Evolutionary conservation across 1,140 invertebrate genomes (phyloP).

Genomic region (Drosophila equinoxialis): DNA sequence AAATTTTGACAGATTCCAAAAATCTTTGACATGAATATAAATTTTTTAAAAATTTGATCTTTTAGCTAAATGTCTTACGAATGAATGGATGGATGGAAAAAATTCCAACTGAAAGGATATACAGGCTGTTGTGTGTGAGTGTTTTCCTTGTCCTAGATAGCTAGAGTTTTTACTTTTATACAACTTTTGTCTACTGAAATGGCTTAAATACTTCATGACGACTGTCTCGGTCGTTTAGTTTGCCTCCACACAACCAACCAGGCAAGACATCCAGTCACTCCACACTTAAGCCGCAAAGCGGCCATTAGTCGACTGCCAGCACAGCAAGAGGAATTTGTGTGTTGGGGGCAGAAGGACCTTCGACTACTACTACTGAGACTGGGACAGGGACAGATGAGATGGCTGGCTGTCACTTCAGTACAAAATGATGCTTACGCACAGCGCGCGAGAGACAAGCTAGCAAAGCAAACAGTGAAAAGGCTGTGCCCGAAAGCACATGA

Average conservation of each 20-base stretch:
- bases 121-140: too few relatives aligned
- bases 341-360: background rate
- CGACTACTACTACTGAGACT: slow-evolving; percentile 1
- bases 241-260: slow-evolving; percentile 10
- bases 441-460: background rate
- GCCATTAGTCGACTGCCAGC: slow-evolving; percentile 63
- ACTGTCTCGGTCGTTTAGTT: slow-evolving; percentile 31
- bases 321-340: background rate
- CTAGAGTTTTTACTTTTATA: slow-evolving; percentile 28
- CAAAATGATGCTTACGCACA: slow-evolving; percentile 45
- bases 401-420: slow-evolving; percentile 31
- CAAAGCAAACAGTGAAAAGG: slow-evolving; percentile 60
- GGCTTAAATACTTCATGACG: slow-evolving; percentile 70
- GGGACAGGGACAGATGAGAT: slow-evolving; percentile 23
- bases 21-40: background rate
- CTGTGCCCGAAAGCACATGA: slow-evolving; percentile 36
- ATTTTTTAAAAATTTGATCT: slow-evolving; percentile 3
- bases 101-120: too few relatives aligned
- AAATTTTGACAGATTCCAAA: background rate
- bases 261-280: background rate
- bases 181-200: slow-evolving; percentile 30
- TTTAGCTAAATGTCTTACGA: background rate
- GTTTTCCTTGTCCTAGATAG: background rate
- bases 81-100: too few relatives aligned
- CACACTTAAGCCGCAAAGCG: slow-evolving; percentile 73